These are phyloP conservation scores for Centruroides sculpturatus DNA, from an alignment of 1,140 invertebrate species.

Conservation along the genomic window DNA sequence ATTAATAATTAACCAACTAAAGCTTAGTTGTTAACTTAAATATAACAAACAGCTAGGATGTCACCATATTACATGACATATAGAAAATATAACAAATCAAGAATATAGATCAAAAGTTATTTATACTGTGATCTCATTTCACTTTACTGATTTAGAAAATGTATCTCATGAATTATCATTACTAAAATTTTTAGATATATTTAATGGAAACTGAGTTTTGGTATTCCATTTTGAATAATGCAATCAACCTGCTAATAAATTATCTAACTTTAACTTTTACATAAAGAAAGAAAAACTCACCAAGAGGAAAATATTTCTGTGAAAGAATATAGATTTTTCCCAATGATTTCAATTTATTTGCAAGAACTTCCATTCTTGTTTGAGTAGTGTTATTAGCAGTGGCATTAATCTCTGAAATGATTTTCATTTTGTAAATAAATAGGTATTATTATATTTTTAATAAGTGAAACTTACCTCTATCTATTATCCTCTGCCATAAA, in stretches of 20 bases:
- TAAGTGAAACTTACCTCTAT: conserved; percentile 31
- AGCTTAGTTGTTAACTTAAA: no score
- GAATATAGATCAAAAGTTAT: background rate
- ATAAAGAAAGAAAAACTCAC: conserved; percentile 23
- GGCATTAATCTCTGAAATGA: conserved; percentile 6
- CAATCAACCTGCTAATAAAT: background rate
- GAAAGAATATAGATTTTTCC: conserved; percentile 32
- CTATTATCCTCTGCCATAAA: conserved; percentile 39
- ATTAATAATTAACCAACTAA: no score
- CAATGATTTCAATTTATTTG: conserved; percentile 30
- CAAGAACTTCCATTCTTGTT: conserved; percentile 26
- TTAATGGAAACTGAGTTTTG: background rate
- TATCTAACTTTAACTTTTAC: background rate
- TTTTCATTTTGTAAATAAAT: conserved; percentile 8
- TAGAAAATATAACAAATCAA: no score
- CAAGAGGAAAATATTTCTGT: conserved; percentile 39
- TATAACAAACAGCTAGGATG: no score
- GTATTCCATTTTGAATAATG: background rate
- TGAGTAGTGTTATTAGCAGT: conserved; percentile 1
- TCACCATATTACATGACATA: no score
- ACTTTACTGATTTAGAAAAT: no score
- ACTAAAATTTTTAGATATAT: background rate
- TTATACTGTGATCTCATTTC: background rate
- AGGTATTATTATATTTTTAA: conserved; percentile 17
- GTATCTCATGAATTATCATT: no score